These are phyloP conservation scores for Apocheima hispidaria DNA, from an alignment of 2,888 invertebrate species.

Conservation along the genomic window DNA sequence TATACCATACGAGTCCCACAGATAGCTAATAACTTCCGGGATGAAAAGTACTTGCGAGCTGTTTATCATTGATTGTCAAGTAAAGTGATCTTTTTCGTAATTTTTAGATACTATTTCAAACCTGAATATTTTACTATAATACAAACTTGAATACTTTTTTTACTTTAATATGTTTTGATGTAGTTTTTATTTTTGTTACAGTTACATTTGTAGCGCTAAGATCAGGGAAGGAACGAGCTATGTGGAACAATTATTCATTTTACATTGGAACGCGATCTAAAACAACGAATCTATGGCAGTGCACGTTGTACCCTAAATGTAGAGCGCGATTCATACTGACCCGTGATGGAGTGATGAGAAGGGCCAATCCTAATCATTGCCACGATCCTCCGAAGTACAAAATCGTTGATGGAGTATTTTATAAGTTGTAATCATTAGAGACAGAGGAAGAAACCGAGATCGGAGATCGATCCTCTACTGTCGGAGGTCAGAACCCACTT, in stretches of 20 bases:
- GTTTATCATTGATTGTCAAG: too few species aligned
- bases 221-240: slow-evolving; percentile 13
- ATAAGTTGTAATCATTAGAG: neutral
- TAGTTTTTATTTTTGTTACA: neutral
- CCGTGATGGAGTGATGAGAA: slow-evolving; percentile 1
- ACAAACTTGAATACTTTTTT: too few species aligned
- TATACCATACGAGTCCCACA: too few species aligned
- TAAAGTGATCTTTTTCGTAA: too few species aligned
- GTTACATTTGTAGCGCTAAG: slow-evolving; percentile 12
- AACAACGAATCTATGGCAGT: slow-evolving; percentile 11
- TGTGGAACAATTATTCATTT: slow-evolving; percentile 17
- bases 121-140: too few species aligned
- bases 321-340: slow-evolving; percentile 14
- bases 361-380: neutral
- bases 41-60: too few species aligned
- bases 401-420: slow-evolving; percentile 19
- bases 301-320: slow-evolving; percentile 31
- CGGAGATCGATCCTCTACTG: too few species aligned
- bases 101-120: too few species aligned
- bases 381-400: slow-evolving; percentile 9
- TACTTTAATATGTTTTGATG: too few species aligned
- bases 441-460: neutral
- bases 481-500: too few species aligned
- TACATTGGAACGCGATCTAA: neutral
- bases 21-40: too few species aligned